Percentiles rank a stretch among this genome's conserved stretches.
Conservation (phyloP, 2,888 invertebrate species). For the Microctonus aethiopoides region DNA sequence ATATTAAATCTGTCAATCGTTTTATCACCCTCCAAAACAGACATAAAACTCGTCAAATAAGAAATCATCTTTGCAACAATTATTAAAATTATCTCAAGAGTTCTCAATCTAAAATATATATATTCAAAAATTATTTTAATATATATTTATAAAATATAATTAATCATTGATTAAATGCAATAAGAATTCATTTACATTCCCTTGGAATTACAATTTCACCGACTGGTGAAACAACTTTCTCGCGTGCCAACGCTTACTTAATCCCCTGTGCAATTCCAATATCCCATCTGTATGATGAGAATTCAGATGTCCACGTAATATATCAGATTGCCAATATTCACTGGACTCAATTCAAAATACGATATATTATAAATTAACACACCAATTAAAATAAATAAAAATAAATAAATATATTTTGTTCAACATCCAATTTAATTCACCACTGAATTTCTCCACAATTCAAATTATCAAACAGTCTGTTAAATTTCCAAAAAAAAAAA, state of each 20-base stretch:
- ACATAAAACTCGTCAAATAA: slow-evolving; percentile 53
- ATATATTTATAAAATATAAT: neutral
- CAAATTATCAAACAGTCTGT: neutral
- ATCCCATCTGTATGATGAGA: slow-evolving; percentile 17
- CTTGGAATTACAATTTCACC: slow-evolving; percentile 32
- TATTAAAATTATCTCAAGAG: neutral
- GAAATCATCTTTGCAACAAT: slow-evolving; percentile 49
- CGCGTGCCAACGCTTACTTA: slow-evolving; percentile 41
- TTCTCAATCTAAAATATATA: neutral
- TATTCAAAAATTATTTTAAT: neutral
- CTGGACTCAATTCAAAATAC: neutral
- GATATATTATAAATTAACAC: neutral
- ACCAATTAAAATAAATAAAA: neutral
- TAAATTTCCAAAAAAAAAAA: neutral
- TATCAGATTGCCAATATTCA: slow-evolving; percentile 9
- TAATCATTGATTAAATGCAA: neutral
- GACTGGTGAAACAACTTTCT: slow-evolving; percentile 46
- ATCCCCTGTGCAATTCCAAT: slow-evolving; percentile 39
- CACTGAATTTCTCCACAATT: no score
- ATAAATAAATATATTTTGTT: neutral
- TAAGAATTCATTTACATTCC: neutral
- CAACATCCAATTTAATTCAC: neutral
- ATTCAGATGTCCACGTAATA: slow-evolving; percentile 20
- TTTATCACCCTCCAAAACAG: slow-evolving; percentile 60
- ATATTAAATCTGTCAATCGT: slow-evolving; percentile 69